A percentile compares a stretch with the other conserved stretches of the same genome.
phyloP scores from a whole-genome alignment of 2,888 invertebrate genomes.

The Pollenia angustigena region DNA sequence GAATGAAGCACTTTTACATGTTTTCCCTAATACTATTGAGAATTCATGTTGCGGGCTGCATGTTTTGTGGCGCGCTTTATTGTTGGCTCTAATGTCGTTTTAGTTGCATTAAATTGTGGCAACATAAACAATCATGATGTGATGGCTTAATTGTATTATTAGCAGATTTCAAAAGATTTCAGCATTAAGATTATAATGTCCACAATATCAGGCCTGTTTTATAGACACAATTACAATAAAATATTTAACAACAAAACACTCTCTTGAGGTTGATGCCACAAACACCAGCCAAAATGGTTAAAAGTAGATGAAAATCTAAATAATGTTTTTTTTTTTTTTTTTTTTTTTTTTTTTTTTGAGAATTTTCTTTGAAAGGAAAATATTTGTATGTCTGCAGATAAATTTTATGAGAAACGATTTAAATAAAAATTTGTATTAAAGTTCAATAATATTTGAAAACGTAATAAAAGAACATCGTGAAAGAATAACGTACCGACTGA shows the following conservation, averaged over 20 bases:
- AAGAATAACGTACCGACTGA: too few species aligned
- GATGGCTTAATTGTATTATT: slow-evolving; percentile 74
- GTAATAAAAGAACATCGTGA: too few species aligned
- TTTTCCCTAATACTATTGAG: too few species aligned
- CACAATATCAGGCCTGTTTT: slow-evolving; percentile 38
- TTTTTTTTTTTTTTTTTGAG: too few species aligned
- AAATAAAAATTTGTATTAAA: neutral
- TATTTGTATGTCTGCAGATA: neutral
- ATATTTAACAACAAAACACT: slow-evolving; percentile 13
- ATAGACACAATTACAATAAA: neutral
- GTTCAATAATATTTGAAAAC: too few species aligned
- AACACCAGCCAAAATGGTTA: neutral
- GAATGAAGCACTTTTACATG: too few species aligned
- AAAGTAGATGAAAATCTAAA: neutral
- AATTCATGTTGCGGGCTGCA: slow-evolving; percentile 7
- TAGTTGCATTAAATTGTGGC: slow-evolving; percentile 48
- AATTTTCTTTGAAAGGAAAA: slow-evolving; percentile 12
- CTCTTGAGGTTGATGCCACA: slow-evolving; percentile 3
- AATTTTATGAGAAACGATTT: neutral
- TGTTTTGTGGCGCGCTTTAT: slow-evolving; percentile 37
- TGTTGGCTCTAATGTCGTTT: slow-evolving; percentile 22
- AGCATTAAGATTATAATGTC: slow-evolving; percentile 48
- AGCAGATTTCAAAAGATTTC: slow-evolving; percentile 69
- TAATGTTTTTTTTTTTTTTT: too few species aligned
- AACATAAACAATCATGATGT: slow-evolving; percentile 56